Conservation (phyloP, 2,113 vertebrate species). For the Mastomys natalensis region DNA sequence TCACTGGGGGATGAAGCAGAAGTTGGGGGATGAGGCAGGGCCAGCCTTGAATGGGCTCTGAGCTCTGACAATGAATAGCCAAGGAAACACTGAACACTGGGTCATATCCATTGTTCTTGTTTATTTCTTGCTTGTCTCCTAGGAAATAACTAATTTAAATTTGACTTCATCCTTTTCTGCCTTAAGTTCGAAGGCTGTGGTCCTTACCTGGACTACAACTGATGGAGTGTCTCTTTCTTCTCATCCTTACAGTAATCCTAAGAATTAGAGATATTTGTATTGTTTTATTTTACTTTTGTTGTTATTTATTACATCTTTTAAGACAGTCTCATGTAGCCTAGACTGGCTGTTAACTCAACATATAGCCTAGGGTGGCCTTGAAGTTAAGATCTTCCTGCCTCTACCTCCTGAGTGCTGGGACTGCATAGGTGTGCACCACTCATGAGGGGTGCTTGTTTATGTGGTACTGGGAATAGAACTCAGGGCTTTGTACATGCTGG, state of each 20-base stretch:
- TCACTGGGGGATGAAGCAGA: conserved; percentile 71
- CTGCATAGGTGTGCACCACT: background rate
- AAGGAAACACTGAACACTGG: conserved; percentile 60
- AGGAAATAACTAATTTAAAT: conserved; percentile 31
- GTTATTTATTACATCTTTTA: background rate
- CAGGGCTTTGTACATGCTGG: background rate
- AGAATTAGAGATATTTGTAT: background rate
- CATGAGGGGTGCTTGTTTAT: background rate
- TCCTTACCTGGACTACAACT: background rate
- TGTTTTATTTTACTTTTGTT: background rate
- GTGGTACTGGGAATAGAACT: background rate
- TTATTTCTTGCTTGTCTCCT: background rate
- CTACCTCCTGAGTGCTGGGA: background rate
- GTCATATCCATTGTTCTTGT: background rate
- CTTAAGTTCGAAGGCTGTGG: background rate
- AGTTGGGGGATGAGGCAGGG: conserved; percentile 9
- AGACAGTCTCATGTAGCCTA: background rate
- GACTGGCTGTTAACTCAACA: background rate
- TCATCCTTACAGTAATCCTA: background rate
- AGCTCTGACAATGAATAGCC: conserved; percentile 51
- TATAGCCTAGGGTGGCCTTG: background rate
- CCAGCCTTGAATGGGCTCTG: background rate
- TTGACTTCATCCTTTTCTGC: background rate
- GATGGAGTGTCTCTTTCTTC: background rate
- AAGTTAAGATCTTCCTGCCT: background rate